Evolutionary conservation across 1,140 invertebrate species (phyloP), one percentile per base, ranked within the genome.

Genomic region (Hyposmocoma kahamanoa): DNA sequence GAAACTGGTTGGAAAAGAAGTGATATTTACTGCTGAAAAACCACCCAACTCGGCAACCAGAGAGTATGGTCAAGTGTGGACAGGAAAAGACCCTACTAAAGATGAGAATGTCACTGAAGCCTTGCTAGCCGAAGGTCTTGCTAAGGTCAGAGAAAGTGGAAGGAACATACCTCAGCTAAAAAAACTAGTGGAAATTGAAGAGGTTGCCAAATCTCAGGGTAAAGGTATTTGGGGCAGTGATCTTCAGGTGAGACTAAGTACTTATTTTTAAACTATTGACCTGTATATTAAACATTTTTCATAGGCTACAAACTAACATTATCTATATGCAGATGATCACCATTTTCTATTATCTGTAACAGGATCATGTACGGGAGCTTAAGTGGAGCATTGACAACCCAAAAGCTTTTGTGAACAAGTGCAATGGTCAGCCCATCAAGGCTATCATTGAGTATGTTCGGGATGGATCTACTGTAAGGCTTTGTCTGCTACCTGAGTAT

Each of bases 391-490:
- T 96, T 20, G 97, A 98, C 15, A 82, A 76, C 45, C 92, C 94
- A 3, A 89, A 93, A 32, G 88, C 90, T 39, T 92, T 98, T 74
- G 92, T 85, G 3, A 77, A 80, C 54, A 87, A 86, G 59, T 74
- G 64, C 36, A 82, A 84, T 59, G 72, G 73, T 1, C 66, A 79
- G 42, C 78, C 76, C 6, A 55, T 86, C 8, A 86, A 84, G 43
- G 96, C 96, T 42, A 91, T 98, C 20, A 94, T 99, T 69, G 97
- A 99, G 83, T 94, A 97, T 88, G 97, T 99, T 1, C 90, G 97
- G 51, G 97, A 99, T 88, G 98, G 98, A 1, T 98, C 97, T 15
- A 99, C 97, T 0, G 90, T 98, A 1, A 90, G 97, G 52, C 93
- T 94, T 0, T 95, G 98, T 59, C 82, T 99, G 1, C 72, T 98